Conservation (phyloP, 2,797 vertebrate genomes). For the Mormyrops boulengeri region DNA sequence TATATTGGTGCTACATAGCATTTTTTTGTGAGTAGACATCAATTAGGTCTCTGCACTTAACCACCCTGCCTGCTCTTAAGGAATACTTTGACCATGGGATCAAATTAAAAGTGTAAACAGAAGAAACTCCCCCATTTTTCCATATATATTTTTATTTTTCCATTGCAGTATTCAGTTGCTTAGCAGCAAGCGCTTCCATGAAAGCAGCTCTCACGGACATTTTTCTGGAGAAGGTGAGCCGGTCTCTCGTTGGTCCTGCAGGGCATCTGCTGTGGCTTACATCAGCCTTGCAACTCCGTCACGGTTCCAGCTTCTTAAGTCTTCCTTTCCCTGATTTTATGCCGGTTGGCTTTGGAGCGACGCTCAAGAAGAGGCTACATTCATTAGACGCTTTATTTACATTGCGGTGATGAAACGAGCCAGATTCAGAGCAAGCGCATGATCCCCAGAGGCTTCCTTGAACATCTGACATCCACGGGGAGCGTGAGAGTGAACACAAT, state of each 20-base stretch:
- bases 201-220: background rate
- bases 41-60: background rate
- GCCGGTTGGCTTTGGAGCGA: background rate
- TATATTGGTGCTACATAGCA: background rate
- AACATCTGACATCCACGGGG: constrained; percentile 32
- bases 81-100: background rate
- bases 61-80: background rate
- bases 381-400: constrained; percentile 9
- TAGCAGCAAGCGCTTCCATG: background rate
- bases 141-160: background rate
- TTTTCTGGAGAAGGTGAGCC: background rate
- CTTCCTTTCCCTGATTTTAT: background rate
- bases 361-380: background rate
- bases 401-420: background rate
- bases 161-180: background rate
- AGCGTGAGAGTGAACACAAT: constrained; percentile 50
- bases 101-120: background rate
- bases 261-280: background rate
- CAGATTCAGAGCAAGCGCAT: background rate
- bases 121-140: background rate
- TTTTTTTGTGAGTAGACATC: background rate
- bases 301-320: background rate
- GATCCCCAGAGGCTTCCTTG: background rate
- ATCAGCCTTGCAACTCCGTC: background rate
- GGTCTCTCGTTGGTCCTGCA: background rate